Conservation (phyloP, 2,113 vertebrate genomes). For the Thamnophis sirtalis region DNA sequence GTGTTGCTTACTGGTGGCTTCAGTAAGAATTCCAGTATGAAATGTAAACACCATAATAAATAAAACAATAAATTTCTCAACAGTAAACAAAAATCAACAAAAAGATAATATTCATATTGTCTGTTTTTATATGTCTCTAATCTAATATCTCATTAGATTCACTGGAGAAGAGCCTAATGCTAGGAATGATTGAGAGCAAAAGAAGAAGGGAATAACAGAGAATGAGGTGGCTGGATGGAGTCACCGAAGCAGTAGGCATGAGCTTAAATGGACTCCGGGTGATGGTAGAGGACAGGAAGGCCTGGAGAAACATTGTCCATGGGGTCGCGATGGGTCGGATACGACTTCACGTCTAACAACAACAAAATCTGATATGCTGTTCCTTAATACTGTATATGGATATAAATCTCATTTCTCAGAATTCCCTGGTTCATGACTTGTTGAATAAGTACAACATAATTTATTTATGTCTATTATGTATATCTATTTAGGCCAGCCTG, state of each 20-base stretch:
- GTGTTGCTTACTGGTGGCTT: background rate
- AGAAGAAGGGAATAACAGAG: too few species aligned
- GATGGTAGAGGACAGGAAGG: too few species aligned
- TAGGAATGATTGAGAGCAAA: too few species aligned
- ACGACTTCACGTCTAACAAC: too few species aligned
- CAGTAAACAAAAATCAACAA: background rate
- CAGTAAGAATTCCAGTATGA: background rate
- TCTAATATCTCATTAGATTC: background rate
- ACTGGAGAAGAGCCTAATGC: too few species aligned
- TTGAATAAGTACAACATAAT: background rate
- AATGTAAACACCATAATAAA: background rate
- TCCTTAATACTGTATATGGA: background rate
- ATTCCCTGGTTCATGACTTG: background rate
- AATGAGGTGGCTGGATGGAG: too few species aligned
- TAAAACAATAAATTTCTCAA: background rate
- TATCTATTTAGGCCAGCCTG: background rate
- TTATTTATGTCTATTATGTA: background rate
- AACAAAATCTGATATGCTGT: background rate
- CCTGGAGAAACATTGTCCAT: too few species aligned
- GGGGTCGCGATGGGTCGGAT: too few species aligned
- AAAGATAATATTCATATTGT: background rate
- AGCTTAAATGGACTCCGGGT: too few species aligned
- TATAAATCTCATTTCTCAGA: background rate
- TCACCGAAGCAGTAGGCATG: too few species aligned
- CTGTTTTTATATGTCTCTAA: background rate